Evolutionary conservation across 2,888 invertebrate genomes (phyloP).

Genomic region (Lycia hirtaria): DNA sequence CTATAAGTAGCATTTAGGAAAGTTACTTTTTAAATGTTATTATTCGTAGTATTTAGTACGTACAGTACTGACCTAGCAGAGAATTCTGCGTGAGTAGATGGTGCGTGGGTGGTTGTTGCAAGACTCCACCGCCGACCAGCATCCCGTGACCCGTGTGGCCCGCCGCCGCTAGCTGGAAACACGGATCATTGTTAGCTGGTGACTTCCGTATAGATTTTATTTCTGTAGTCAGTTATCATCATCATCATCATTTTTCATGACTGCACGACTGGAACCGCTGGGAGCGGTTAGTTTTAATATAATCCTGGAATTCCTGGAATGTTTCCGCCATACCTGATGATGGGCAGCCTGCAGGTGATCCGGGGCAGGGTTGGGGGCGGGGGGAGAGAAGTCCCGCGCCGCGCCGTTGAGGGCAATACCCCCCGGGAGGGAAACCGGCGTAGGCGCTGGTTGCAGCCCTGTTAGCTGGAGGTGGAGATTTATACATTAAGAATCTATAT

Average conservation of each 20-base stretch:
- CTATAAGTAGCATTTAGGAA: too few species aligned
- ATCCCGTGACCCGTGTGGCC: conserved; percentile 73
- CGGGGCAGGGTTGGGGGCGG: conserved; percentile 70
- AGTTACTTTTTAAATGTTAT: too few species aligned
- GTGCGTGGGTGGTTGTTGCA: conserved; percentile 78
- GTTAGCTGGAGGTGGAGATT: conserved; percentile 61
- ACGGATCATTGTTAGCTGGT: conserved; percentile 4
- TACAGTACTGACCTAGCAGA: conserved; percentile 64
- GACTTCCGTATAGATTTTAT: too few species aligned
- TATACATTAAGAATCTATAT: background rate
- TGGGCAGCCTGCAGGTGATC: conserved; percentile 72
- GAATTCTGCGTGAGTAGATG: conserved; percentile 77
- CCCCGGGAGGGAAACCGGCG: conserved; percentile 58
- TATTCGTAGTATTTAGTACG: too few species aligned
- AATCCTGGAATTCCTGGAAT: too few species aligned
- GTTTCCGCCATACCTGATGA: conserved; percentile 65
- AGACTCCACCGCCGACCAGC: conserved; percentile 70
- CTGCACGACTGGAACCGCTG: background rate
- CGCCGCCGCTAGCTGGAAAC: conserved; percentile 64
- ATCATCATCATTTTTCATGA: background rate
- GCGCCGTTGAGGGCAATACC: conserved; percentile 60
- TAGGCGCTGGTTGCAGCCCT: conserved; percentile 60
- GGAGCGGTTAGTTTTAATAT: too few species aligned
- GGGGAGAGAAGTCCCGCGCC: conserved; percentile 74
- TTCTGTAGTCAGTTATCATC: too few species aligned